A percentile compares a stretch with the other conserved stretches of the same genome.
Evolutionary conservation across 2,113 vertebrate genomes (phyloP).

Genomic region (mouse (Mus musculus)): GRCm39 chr6:128523001-128523500

Average conservation of each 20-base stretch:
- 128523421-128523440: slow-evolving; percentile 76
- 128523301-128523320: slow-evolving; percentile 83
- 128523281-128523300: slow-evolving; percentile 76
- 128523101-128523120: neutral
- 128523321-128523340: slow-evolving; percentile 90
- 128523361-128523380: slow-evolving; percentile 56
- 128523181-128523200: neutral
- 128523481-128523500: neutral
- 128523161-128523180: neutral
- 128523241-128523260: slow-evolving; percentile 92
- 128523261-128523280: slow-evolving; percentile 86
- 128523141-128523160: too few species aligned
- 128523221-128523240: slow-evolving; percentile 90
- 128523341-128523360: slow-evolving; percentile 78
- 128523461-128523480: neutral
- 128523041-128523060: neutral
- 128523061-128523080: neutral
- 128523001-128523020: neutral
- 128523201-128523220: slow-evolving; percentile 91
- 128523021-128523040: neutral
- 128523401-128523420: slow-evolving; percentile 82
- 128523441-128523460: neutral
- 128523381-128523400: slow-evolving; percentile 70
- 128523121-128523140: neutral
- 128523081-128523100: neutral